These are phyloP conservation scores for Ophion slaviceki DNA, from an alignment of 2,888 invertebrate genomes.

Conservation along the genomic window DNA sequence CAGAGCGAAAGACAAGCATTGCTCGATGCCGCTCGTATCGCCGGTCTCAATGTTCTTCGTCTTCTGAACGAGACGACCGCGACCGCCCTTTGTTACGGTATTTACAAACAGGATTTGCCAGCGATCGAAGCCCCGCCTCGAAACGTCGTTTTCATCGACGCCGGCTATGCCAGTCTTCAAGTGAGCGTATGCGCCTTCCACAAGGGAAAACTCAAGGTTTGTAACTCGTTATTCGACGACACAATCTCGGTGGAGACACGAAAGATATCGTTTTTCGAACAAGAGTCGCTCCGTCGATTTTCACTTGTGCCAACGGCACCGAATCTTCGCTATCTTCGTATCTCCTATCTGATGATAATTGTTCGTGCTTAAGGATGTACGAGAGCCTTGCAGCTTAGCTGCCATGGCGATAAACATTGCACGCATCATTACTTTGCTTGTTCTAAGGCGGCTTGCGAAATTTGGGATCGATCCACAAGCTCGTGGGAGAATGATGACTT, in stretches of 20 bases:
- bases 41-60: conserved; percentile 96
- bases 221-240: conserved; percentile 27
- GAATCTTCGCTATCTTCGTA: not conserved
- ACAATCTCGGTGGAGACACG: not conserved
- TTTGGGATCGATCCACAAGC: not conserved
- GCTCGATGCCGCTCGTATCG: conserved; percentile 95
- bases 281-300: not conserved
- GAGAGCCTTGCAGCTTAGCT: not conserved
- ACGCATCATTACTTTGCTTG: not conserved
- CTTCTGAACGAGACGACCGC: conserved; percentile 99
- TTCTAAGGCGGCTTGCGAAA: not conserved
- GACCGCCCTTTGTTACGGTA: conserved; percentile 97
- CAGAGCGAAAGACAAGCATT: conserved; percentile 97
- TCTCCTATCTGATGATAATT: not conserved
- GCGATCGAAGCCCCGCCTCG: conserved; percentile 94
- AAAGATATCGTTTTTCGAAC: not conserved
- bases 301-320: no score
- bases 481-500: not conserved
- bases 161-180: conserved; percentile 97
- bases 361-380: no score
- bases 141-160: conserved; percentile 98
- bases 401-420: not conserved
- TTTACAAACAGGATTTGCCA: conserved; percentile 98
- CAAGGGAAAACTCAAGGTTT: conserved; percentile 94
- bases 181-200: conserved; percentile 96